Percentiles rank a stretch among this genome's conserved stretches.
These are phyloP conservation scores for Lottia gigantea DNA, from an alignment of 2,888 invertebrate genomes.

Conservation along the genomic window DNA sequence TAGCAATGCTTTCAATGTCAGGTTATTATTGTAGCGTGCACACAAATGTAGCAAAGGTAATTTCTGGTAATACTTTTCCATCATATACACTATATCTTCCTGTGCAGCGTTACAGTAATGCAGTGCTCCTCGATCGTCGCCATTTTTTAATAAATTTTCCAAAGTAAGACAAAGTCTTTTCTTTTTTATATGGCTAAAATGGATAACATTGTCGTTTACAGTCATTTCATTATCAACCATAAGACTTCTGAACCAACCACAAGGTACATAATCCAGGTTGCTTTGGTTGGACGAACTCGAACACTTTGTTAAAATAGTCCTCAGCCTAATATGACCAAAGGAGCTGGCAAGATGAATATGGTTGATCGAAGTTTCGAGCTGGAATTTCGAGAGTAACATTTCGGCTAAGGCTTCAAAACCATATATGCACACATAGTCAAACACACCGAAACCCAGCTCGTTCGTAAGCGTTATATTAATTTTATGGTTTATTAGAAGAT, in stretches of 20 bases:
- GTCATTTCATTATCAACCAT: background rate
- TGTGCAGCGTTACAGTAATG: slow-evolving; percentile 22
- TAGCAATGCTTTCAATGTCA: slow-evolving; percentile 28
- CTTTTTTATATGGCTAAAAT: background rate
- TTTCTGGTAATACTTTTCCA: slow-evolving; percentile 20
- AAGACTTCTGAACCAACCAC: background rate
- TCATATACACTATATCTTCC: slow-evolving; percentile 20
- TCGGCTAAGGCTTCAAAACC: slow-evolving; percentile 23
- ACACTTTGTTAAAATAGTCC: background rate
- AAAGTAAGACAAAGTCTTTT: background rate
- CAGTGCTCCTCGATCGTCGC: slow-evolving; percentile 16
- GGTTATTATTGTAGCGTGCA: slow-evolving; percentile 24
- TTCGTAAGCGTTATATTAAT: slow-evolving; percentile 1
- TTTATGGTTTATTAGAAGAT: slow-evolving; percentile 24
- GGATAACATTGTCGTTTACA: background rate
- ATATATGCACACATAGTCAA: slow-evolving; percentile 33
- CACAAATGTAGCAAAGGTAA: slow-evolving; percentile 27
- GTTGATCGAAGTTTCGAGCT: background rate
- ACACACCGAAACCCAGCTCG: slow-evolving; percentile 21
- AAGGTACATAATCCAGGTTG: background rate
- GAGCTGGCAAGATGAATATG: background rate
- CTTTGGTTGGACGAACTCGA: too few species aligned
- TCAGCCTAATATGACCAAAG: background rate
- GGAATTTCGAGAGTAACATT: too few species aligned
- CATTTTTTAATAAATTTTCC: background rate